Conservation (phyloP, 1,140 invertebrate species). For the Musca vetustissima region DNA sequence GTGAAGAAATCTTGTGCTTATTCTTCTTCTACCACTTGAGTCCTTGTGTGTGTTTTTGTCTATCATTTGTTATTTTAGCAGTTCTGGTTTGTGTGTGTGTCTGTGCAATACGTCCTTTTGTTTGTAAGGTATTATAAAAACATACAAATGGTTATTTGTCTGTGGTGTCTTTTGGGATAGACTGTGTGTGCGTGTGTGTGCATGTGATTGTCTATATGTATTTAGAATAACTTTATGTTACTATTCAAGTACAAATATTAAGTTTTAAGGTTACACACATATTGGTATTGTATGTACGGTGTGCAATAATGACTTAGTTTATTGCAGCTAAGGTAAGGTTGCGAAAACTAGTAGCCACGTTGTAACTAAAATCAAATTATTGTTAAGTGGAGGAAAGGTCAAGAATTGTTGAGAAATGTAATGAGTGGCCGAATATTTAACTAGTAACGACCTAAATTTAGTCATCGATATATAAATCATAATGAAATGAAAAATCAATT, state of each 20-base stretch:
- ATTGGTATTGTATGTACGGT: not conserved
- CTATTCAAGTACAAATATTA: no score
- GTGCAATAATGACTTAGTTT: not conserved
- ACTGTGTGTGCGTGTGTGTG: no score
- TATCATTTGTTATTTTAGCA: not conserved
- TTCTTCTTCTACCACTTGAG: not conserved
- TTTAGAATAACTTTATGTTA: no score
- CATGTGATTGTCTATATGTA: not conserved
- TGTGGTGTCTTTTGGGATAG: not conserved
- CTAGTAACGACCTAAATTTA: no score
- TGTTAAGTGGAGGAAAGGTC: no score
- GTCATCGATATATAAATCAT: no score
- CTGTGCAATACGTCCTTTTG: not conserved
- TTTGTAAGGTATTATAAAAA: constrained; percentile 13
- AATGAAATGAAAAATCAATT: no score
- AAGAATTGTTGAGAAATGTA: no score
- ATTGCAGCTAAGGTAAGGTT: not conserved
- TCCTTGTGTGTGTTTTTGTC: constrained; percentile 1
- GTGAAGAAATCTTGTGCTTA: not conserved
- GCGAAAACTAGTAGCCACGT: no score
- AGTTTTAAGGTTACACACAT: no score
- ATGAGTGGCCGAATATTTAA: no score
- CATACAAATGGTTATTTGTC: constrained; percentile 19
- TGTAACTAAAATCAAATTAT: no score
- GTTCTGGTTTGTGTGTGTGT: not conserved